Percentiles rank a stretch among this genome's conserved stretches.
Evolutionary conservation across 2,888 invertebrate species (phyloP).

Genomic region (Drosophila paracracens): DNA sequence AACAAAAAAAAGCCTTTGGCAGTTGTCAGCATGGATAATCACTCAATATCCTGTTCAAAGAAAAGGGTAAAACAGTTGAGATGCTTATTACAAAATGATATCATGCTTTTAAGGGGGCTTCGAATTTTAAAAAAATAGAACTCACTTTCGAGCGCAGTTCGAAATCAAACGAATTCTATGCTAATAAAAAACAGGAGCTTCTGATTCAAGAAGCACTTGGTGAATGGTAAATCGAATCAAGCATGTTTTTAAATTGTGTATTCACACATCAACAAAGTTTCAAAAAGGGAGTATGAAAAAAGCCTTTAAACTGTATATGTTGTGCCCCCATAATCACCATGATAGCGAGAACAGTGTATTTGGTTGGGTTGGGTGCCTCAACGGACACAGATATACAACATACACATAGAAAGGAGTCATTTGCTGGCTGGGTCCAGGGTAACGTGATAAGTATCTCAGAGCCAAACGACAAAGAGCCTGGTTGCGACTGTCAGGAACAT

Average conservation of each 20-base stretch:
- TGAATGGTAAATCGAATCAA: conserved; percentile 49
- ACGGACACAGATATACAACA: conserved; percentile 9
- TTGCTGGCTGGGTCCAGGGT: conserved; percentile 44
- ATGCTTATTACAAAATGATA: conserved; percentile 13
- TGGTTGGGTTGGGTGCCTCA: conserved; percentile 37
- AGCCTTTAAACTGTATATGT: conserved; percentile 8
- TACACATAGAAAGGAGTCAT: conserved; percentile 47
- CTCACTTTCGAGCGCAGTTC: conserved; percentile 20
- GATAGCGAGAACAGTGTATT: conserved; percentile 37
- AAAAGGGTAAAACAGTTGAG: conserved; percentile 19
- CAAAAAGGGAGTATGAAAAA: not conserved
- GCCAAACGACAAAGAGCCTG: conserved; percentile 36
- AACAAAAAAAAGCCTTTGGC: conserved; percentile 14
- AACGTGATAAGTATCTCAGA: conserved; percentile 60
- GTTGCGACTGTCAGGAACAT: conserved; percentile 23
- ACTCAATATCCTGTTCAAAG: conserved; percentile 14
- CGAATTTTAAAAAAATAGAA: conserved; percentile 1
- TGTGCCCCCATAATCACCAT: conserved; percentile 38
- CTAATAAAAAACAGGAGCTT: not conserved
- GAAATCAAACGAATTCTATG: conserved; percentile 35
- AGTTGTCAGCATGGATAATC: conserved; percentile 36
- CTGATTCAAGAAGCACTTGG: conserved; percentile 18
- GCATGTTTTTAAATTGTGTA: conserved; percentile 12
- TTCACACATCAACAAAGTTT: conserved; percentile 18
- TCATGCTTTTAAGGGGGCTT: conserved; percentile 5